Percentiles rank a stretch among this genome's conserved stretches.
These are phyloP conservation scores for Anoplolepis gracilipes DNA, from an alignment of 1,140 invertebrate species.

Conservation along the genomic window DNA sequence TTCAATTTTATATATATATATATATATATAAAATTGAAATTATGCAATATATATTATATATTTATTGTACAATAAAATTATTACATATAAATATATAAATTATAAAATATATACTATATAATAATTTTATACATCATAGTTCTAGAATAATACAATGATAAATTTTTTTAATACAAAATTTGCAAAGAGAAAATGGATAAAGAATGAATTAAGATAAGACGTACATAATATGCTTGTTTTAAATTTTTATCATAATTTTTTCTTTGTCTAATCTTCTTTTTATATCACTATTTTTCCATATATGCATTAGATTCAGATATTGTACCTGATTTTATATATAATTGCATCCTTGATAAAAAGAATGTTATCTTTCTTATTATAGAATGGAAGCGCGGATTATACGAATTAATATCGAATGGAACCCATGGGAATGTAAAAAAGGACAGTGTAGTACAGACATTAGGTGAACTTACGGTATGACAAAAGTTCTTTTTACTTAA, in stretches of 20 bases:
- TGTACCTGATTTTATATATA: background rate
- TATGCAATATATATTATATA: too few species aligned
- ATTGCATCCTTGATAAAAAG: background rate
- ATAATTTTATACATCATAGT: too few species aligned
- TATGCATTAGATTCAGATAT: slow-evolving; percentile 15
- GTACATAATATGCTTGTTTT: background rate
- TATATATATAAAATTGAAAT: too few species aligned
- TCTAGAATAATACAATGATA: background rate
- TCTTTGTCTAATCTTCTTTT: background rate
- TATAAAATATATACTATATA: too few species aligned
- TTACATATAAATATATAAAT: too few species aligned
- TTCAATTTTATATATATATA: too few species aligned
- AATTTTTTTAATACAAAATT: background rate
- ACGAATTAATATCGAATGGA: slow-evolving; percentile 90
- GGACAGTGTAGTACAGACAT: slow-evolving; percentile 89
- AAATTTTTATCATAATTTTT: background rate
- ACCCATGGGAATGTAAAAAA: slow-evolving; percentile 90
- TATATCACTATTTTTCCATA: background rate
- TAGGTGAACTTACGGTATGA: slow-evolving; percentile 90
- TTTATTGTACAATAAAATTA: too few species aligned
- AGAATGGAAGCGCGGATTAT: slow-evolving; percentile 85
- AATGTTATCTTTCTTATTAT: slow-evolving; percentile 55
- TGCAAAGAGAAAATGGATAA: background rate
- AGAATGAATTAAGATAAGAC: background rate
- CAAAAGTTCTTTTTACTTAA: slow-evolving; percentile 59